phyloP scores from a whole-genome alignment of 2,797 vertebrate species.

The Enoplosus armatus region DNA sequence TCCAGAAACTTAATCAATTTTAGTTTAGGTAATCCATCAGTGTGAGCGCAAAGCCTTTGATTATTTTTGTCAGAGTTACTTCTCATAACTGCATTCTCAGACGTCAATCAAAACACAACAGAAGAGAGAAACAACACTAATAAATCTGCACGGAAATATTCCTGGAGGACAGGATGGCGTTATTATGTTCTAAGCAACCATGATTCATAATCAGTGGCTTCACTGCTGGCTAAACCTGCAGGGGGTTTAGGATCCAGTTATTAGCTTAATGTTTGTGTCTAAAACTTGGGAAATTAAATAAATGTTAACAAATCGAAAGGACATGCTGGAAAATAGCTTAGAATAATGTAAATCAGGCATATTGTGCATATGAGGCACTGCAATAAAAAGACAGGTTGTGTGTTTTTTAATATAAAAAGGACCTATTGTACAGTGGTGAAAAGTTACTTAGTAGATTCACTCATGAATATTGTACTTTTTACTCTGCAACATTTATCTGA shows the following conservation, averaged over 20 bases:
- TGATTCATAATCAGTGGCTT: constrained; percentile 53
- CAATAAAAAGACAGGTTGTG: background rate
- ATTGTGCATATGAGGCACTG: background rate
- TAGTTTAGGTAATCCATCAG: constrained; percentile 30
- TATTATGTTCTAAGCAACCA: constrained; percentile 18
- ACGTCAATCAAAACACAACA: constrained; percentile 49
- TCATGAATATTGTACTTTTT: background rate
- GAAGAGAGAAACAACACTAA: constrained; percentile 23
- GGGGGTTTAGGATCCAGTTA: constrained; percentile 39
- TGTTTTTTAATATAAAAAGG: constrained; percentile 1
- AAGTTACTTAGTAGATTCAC: background rate
- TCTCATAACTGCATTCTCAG: background rate
- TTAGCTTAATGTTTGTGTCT: constrained; percentile 38
- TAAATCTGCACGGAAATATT: constrained; percentile 35
- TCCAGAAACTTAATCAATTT: constrained; percentile 32
- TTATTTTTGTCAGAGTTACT: constrained; percentile 35
- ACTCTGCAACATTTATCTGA: background rate
- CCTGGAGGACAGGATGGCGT: constrained; percentile 17
- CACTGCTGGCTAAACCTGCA: constrained; percentile 36
- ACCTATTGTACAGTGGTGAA: background rate
- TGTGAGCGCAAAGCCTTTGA: constrained; percentile 23
- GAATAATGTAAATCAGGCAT: background rate
- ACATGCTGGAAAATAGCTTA: constrained; percentile 23
- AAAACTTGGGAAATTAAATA: constrained; percentile 43
- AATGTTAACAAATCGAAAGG: constrained; percentile 49